Evolutionary conservation across 64 coral and sea anemone genomes (phyloP).

Genomic region (Trachythela sp.): DNA sequence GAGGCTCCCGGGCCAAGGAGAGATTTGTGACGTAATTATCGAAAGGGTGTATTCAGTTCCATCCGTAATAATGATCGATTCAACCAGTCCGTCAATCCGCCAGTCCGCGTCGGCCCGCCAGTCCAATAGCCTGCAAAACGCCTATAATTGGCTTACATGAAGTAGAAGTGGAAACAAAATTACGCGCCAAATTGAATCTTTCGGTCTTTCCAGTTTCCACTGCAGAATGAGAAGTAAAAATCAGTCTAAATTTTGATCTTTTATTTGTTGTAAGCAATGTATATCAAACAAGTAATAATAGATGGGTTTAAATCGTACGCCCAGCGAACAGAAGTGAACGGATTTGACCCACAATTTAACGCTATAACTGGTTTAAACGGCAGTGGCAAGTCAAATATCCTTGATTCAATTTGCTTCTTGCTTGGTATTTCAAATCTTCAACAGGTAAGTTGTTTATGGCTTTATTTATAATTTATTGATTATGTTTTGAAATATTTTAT

Average conservation of each 20-base stretch:
- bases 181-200: constrained; percentile 19
- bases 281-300: constrained; percentile 91
- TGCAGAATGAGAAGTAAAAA: too few relatives aligned
- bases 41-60: too few relatives aligned
- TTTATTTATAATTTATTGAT: not conserved
- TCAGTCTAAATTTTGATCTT: too few relatives aligned
- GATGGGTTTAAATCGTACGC: constrained; percentile 98
- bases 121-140: too few relatives aligned
- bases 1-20: too few relatives aligned
- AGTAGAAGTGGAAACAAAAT: not conserved
- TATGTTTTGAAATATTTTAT: too few relatives aligned
- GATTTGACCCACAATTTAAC: constrained; percentile 96
- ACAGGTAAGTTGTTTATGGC: constrained; percentile 50
- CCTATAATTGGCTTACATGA: not conserved
- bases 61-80: too few relatives aligned
- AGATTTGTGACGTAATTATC: too few relatives aligned
- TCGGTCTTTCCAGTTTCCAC: not conserved
- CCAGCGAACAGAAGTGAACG: constrained; percentile 72
- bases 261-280: constrained; percentile 57
- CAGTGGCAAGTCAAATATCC: constrained; percentile 96
- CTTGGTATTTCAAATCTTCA: constrained; percentile 92
- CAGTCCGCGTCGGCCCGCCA: too few relatives aligned
- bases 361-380: constrained; percentile 96
- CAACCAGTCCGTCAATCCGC: too few relatives aligned
- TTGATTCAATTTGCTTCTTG: constrained; percentile 97